Percentiles rank a stretch among this genome's conserved stretches.
These are phyloP conservation scores for Falco peregrinus DNA, from an alignment of 2,797 vertebrate species.

Conservation along the genomic window DNA sequence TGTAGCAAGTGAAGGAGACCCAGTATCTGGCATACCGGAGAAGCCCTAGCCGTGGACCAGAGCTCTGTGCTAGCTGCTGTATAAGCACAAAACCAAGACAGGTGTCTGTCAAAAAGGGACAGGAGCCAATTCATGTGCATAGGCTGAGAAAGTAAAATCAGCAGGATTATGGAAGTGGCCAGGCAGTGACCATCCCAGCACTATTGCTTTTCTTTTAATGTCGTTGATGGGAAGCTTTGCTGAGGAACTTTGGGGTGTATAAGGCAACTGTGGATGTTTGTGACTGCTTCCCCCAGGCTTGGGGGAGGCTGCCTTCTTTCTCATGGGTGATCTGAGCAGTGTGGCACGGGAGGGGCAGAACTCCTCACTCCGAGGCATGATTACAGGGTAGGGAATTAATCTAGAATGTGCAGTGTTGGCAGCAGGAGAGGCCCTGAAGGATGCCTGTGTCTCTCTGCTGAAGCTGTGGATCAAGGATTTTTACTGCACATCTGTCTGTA, in stretches of 20 bases:
- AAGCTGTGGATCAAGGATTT: neutral
- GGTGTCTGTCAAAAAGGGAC: neutral
- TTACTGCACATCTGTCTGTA: neutral
- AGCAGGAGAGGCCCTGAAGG: neutral
- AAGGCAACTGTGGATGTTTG: neutral
- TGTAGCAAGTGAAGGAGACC: neutral
- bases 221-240: neutral
- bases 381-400: neutral
- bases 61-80: neutral
- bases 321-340: neutral
- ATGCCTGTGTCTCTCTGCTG: neutral
- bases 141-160: neutral
- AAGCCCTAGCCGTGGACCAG: neutral
- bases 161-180: neutral
- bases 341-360: neutral
- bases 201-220: neutral
- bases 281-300: neutral
- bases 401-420: neutral
- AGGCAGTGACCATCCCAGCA: neutral
- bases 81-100: neutral
- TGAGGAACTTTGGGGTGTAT: neutral
- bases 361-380: neutral
- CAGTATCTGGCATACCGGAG: neutral
- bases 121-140: neutral
- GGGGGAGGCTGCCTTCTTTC: neutral